A percentile compares a stretch with the other conserved stretches of the same genome.
Evolutionary conservation across 2,797 vertebrate genomes (phyloP).

Genomic region (Gymnodraco acuticeps): DNA sequence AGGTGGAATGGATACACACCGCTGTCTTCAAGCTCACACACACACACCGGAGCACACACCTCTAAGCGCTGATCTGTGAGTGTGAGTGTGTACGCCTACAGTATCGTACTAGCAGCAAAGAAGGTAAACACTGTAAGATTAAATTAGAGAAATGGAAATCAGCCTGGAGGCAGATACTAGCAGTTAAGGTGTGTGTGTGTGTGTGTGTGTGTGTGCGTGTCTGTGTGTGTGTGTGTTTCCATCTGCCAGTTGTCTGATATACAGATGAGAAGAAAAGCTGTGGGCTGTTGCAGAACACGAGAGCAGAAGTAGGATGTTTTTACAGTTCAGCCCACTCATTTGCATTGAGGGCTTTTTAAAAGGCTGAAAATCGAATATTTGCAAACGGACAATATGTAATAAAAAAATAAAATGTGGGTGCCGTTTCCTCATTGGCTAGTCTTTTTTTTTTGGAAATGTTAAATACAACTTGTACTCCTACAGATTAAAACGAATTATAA

Average conservation of each 20-base stretch:
- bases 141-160: slow-evolving; percentile 18
- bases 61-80: slow-evolving; percentile 3
- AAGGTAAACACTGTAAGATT: slow-evolving; percentile 21
- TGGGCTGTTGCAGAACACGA: slow-evolving; percentile 32
- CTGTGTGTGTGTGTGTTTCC: not conserved
- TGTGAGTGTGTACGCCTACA: slow-evolving; percentile 19
- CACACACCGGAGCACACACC: slow-evolving; percentile 40
- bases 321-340: slow-evolving; percentile 7
- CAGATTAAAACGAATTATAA: not conserved
- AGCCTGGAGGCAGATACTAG: slow-evolving; percentile 15
- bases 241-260: slow-evolving; percentile 20
- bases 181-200: slow-evolving; percentile 15
- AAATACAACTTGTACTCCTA: not conserved
- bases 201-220: slow-evolving; percentile 24
- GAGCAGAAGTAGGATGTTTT: slow-evolving; percentile 35
- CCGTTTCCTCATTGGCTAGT: too few species aligned
- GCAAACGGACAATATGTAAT: not conserved
- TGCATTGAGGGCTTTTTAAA: slow-evolving; percentile 28
- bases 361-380: slow-evolving; percentile 11
- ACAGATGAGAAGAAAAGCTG: slow-evolving; percentile 12
- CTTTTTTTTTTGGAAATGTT: too few species aligned
- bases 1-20: slow-evolving; percentile 74
- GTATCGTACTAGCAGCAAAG: not conserved
- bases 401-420: not conserved
- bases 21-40: slow-evolving; percentile 43